phyloP scores from a whole-genome alignment of 2,888 invertebrate species.

The Chymomyza caudatula region DNA sequence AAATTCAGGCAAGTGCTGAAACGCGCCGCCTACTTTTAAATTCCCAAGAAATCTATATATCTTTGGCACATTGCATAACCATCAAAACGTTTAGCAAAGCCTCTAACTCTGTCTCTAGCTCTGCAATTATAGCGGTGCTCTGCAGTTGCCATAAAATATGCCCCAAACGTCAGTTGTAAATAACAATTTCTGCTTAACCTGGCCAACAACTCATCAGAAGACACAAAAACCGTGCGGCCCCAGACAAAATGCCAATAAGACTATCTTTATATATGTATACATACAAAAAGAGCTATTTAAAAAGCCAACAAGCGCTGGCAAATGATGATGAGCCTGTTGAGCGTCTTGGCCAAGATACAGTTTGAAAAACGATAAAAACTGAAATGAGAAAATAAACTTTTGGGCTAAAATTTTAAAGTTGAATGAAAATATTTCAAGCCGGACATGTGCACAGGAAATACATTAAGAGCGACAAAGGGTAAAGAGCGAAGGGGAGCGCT shows the following conservation, averaged over 20 bases:
- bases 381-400: constrained; percentile 14
- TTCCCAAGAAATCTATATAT: not conserved
- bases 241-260: constrained; percentile 54
- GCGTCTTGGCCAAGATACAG: constrained; percentile 36
- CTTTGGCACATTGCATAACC: not conserved
- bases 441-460: constrained; percentile 18
- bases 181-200: constrained; percentile 56
- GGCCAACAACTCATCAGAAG: constrained; percentile 8
- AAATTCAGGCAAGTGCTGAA: not conserved
- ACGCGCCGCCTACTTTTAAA: not conserved
- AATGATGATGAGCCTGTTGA: constrained; percentile 57
- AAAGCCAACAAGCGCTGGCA: constrained; percentile 65
- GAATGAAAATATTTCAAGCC: constrained; percentile 46
- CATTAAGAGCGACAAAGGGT: constrained; percentile 7
- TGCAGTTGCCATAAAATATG: constrained; percentile 54
- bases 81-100: not conserved
- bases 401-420: constrained; percentile 36
- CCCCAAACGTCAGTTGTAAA: constrained; percentile 67
- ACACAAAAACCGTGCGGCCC: constrained; percentile 33
- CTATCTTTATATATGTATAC: not conserved
- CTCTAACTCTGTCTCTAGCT: not conserved
- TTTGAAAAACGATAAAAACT: constrained; percentile 31
- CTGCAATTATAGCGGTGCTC: constrained; percentile 33
- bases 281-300: constrained; percentile 64
- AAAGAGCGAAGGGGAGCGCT: not conserved